A percentile compares a stretch with the other conserved stretches of the same genome.
phyloP scores from a whole-genome alignment of 2,113 vertebrate genomes.

The Dicentrarchus labrax region DNA sequence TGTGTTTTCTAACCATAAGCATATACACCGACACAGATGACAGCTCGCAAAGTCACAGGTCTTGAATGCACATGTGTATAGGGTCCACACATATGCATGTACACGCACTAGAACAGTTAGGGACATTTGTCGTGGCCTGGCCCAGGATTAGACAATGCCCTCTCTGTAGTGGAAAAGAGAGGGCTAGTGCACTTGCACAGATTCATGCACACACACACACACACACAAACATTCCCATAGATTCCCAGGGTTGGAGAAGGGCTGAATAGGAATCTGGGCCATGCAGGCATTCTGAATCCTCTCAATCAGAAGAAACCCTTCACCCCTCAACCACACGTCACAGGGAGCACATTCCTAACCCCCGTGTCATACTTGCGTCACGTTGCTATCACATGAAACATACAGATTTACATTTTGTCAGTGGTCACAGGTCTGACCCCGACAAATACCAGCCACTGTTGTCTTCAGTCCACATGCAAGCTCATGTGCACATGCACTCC shows the following conservation, averaged over 20 bases:
- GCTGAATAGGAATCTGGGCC: constrained; percentile 82
- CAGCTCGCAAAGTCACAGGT: constrained; percentile 11
- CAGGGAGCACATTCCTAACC: constrained; percentile 71
- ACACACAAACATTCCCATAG: constrained; percentile 78
- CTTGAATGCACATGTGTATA: constrained; percentile 13
- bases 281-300: constrained; percentile 74
- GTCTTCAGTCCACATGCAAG: constrained; percentile 14
- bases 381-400: constrained; percentile 52
- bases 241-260: constrained; percentile 79
- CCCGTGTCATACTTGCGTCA: constrained; percentile 66
- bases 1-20: not conserved
- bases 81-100: constrained; percentile 15
- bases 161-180: constrained; percentile 80
- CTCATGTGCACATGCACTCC: constrained; percentile 23
- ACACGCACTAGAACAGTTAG: constrained; percentile 63
- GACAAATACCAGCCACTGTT: constrained; percentile 4
- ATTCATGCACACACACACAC: constrained; percentile 57
- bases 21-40: not conserved
- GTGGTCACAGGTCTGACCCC: constrained; percentile 21
- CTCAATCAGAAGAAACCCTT: constrained; percentile 61
- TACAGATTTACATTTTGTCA: constrained; percentile 43
- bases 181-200: constrained; percentile 66
- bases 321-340: constrained; percentile 70
- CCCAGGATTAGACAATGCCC: constrained; percentile 78
- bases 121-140: constrained; percentile 67